phyloP scores from a whole-genome alignment of 2,888 invertebrate species.

The Schrankia costaestrigalis region DNA sequence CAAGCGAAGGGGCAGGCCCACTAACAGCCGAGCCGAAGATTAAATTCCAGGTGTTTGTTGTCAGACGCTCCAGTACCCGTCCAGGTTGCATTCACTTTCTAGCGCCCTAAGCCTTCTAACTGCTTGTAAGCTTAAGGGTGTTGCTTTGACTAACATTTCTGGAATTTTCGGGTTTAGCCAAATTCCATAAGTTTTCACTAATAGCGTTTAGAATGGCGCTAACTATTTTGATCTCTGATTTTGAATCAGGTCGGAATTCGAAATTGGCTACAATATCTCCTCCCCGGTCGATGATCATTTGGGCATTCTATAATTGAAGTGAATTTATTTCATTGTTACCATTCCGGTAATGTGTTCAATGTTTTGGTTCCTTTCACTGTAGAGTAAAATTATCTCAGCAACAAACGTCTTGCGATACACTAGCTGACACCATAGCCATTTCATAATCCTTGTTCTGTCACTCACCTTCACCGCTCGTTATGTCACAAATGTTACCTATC shows the following conservation, averaged over 20 bases:
- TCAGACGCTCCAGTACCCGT: constrained; percentile 54
- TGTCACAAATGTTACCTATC: not conserved
- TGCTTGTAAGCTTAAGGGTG: constrained; percentile 58
- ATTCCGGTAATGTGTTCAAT: too few relatives aligned
- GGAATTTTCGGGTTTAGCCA: constrained; percentile 14
- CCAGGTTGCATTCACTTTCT: constrained; percentile 69
- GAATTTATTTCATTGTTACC: too few relatives aligned
- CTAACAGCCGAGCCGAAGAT: constrained; percentile 65
- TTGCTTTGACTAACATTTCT: constrained; percentile 60
- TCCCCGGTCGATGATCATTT: too few relatives aligned
- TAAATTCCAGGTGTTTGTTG: constrained; percentile 56
- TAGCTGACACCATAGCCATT: constrained; percentile 10
- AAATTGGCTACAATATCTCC: too few relatives aligned
- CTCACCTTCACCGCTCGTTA: constrained; percentile 11
- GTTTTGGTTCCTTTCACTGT: too few relatives aligned
- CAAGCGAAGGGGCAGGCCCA: constrained; percentile 77
- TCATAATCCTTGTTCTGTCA: constrained; percentile 14
- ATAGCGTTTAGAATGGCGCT: constrained; percentile 30
- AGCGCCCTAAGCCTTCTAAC: constrained; percentile 47
- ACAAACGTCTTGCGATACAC: constrained; percentile 8
- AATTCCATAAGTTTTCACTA: constrained; percentile 21
- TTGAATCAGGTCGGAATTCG: too few relatives aligned
- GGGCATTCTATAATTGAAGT: too few relatives aligned
- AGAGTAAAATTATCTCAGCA: too few relatives aligned
- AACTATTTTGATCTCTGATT: constrained; percentile 13